Base-by-base conservation (phyloP, 2,888 invertebrate genomes). In the Spicauda simplicius region DNA sequence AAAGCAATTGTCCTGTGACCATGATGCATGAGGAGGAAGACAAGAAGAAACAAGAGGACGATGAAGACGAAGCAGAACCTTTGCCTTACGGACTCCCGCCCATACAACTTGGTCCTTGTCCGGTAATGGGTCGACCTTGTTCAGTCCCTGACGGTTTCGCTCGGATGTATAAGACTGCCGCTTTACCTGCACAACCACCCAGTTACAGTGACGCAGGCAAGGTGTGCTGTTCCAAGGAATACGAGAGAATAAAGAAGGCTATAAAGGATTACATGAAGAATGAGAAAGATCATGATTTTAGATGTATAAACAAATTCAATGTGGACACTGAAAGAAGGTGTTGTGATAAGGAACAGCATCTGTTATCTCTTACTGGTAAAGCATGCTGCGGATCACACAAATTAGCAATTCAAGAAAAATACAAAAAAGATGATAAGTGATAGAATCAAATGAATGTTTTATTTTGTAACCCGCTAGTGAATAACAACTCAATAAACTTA, bases 151-250 rank as follows among this genome's bases (percentile, higher is more conserved):
- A 93, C 69, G 93, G 93, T 18, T 93, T 91, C 64, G 86, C 91
- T 16, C 87, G 85, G 71, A 92, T 93, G 92, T 92, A 92, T 69
- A 92, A 82, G 70, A 87, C 77, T 19, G 91, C 86, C 48, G 83
- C 77, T 11, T 69, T 83, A 64, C 84, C 90, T 48, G 67, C 82
- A 1, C 76, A 77, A 63, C 91, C 90, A 8, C 85, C 87, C 0
- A 92, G 91, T 71, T 89, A 88, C 70, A 85, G 83, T 58, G 84
- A 89, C 20, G 88, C 88, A 2, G 92, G 92, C 7, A 92, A 92
- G 82, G 85, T 93, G 8, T 93, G 93, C 72, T 93, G 93, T 74
- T 91, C 93, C 0, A 91, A 88, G 72, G 92, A 93, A 74, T 93
- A 83, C 62, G 87, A 92, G 68, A 83, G 91, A 78, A 90, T 93